A percentile compares a stretch with the other conserved stretches of the same genome.
phyloP scores from a whole-genome alignment of 2,113 vertebrate genomes.

The Engystomops pustulosus region DNA sequence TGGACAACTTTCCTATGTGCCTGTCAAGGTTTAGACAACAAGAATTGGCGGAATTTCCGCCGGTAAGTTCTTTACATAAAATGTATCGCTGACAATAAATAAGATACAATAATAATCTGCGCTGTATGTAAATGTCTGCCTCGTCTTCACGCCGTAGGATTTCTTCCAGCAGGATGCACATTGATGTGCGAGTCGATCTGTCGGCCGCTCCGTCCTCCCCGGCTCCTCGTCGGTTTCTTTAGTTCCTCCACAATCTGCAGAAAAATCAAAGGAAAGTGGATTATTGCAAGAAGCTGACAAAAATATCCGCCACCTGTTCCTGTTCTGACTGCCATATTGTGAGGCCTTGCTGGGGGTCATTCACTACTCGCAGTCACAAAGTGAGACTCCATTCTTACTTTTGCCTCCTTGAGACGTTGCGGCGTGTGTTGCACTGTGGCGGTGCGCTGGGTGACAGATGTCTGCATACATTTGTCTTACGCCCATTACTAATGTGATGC shows the following conservation, averaged over 20 bases:
- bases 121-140: too few species aligned
- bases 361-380: neutral
- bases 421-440: neutral
- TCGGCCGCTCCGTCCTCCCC: neutral
- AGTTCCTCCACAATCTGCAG: neutral
- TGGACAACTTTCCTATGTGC: too few species aligned
- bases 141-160: too few species aligned
- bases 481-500: slow-evolving; percentile 1
- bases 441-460: slow-evolving; percentile 4
- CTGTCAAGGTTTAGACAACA: too few species aligned
- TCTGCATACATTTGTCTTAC: neutral
- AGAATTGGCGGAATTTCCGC: too few species aligned
- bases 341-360: slow-evolving; percentile 6
- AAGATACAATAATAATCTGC: too few species aligned
- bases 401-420: neutral
- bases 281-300: slow-evolving; percentile 35
- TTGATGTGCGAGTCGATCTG: neutral
- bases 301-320: slow-evolving; percentile 44
- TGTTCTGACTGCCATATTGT: slow-evolving; percentile 19
- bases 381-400: neutral
- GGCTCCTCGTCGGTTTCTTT: neutral
- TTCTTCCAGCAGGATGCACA: neutral
- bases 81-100: too few species aligned
- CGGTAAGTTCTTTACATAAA: too few species aligned
- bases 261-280: slow-evolving; percentile 37